Evolutionary conservation across 2,113 vertebrate species (phyloP).

Genomic region (Euleptes europaea): DNA sequence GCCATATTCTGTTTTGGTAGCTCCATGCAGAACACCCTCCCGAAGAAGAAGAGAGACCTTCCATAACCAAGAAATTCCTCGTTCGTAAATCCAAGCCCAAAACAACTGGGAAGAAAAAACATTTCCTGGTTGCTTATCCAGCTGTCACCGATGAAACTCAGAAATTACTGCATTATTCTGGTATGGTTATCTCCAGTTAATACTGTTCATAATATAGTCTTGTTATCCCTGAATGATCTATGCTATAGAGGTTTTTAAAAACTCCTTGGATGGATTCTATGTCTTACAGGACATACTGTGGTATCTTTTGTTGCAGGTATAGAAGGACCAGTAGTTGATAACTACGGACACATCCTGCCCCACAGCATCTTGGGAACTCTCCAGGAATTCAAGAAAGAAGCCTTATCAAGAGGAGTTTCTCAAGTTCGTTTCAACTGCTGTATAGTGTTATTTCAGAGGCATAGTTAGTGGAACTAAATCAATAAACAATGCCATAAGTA

Average conservation of each 20-base stretch:
- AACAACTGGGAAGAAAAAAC: constrained; percentile 46
- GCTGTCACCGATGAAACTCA: constrained; percentile 18
- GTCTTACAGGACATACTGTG: not conserved
- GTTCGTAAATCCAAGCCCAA: constrained; percentile 66
- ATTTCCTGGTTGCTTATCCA: constrained; percentile 67
- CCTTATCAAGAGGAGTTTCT: constrained; percentile 76
- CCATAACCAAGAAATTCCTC: constrained; percentile 53
- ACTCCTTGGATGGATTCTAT: not conserved
- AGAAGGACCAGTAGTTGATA: constrained; percentile 63
- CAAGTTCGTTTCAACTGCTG: constrained; percentile 71
- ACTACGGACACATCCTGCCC: constrained; percentile 78
- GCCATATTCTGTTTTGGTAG: constrained; percentile 62
- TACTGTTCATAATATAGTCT: not conserved
- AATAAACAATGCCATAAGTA: not conserved
- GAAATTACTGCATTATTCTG: constrained; percentile 69
- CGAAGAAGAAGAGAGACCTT: constrained; percentile 43
- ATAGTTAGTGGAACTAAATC: not conserved
- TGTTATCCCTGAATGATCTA: not conserved
- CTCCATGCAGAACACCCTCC: constrained; percentile 64
- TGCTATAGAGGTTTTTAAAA: not conserved
- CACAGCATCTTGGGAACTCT: constrained; percentile 90
- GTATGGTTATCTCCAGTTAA: constrained; percentile 58
- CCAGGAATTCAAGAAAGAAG: constrained; percentile 83
- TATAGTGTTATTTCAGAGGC: not conserved
- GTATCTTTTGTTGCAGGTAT: constrained; percentile 57